Evolutionary conservation across 2,797 vertebrate genomes (phyloP).

Genomic region (Argentina silus): DNA sequence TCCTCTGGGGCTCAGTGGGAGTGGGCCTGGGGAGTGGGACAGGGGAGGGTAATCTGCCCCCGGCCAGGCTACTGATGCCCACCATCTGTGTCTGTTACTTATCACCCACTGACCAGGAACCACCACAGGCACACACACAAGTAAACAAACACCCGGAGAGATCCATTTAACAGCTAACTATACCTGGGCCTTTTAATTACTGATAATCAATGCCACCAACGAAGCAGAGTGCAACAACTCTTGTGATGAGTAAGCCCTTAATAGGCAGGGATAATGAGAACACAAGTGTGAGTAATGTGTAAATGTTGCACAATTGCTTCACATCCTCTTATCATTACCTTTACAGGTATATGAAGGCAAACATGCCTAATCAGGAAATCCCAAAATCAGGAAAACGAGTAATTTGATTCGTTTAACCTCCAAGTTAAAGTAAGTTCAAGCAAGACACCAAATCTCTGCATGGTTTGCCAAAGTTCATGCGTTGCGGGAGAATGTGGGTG

Average conservation of each 20-base stretch:
- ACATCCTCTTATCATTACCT: background rate
- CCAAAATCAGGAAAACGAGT: background rate
- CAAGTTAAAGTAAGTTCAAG: background rate
- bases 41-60: slow-evolving; percentile 74
- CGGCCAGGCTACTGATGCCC: slow-evolving; percentile 72
- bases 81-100: slow-evolving; percentile 78
- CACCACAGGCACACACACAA: slow-evolving; percentile 58
- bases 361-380: background rate
- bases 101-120: slow-evolving; percentile 65
- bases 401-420: background rate
- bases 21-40: slow-evolving; percentile 62
- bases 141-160: slow-evolving; percentile 69
- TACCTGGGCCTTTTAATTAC: slow-evolving; percentile 60
- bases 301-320: background rate
- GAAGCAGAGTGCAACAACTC: slow-evolving; percentile 9
- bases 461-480: slow-evolving; percentile 7
- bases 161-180: slow-evolving; percentile 46
- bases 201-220: slow-evolving; percentile 51
- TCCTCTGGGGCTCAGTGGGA: slow-evolving; percentile 71
- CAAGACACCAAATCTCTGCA: background rate
- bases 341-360: background rate
- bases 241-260: slow-evolving; percentile 16
- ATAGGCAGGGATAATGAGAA: slow-evolving; percentile 18
- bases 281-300: slow-evolving; percentile 25
- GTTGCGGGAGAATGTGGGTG: slow-evolving; percentile 43